Evolutionary conservation across 2,113 vertebrate genomes (phyloP).

Genomic region (Acanthisitta chloris): DNA sequence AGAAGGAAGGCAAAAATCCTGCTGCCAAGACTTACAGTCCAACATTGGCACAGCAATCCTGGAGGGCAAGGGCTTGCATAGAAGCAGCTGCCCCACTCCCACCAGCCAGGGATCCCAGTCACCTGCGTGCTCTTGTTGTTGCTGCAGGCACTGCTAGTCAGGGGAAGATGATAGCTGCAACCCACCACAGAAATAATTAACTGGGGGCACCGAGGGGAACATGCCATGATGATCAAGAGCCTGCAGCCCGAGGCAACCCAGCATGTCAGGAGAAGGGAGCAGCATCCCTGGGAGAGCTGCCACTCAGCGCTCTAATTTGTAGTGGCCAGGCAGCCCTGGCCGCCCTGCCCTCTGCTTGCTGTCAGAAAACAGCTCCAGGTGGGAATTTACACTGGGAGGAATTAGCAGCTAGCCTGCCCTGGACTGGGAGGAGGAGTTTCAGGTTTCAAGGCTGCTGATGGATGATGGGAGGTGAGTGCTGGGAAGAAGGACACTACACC

Average conservation of each 20-base stretch:
- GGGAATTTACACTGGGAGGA: not conserved
- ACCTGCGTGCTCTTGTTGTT: not conserved
- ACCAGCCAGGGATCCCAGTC: not conserved
- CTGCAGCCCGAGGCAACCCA: slow-evolving; percentile 4
- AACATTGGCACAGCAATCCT: rapidly evolving
- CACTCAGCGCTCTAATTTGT: not conserved
- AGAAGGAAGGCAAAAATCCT: not conserved
- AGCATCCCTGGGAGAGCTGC: not conserved
- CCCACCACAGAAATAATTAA: slow-evolving; percentile 27
- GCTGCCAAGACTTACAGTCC: rapidly evolving
- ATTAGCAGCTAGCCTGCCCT: not conserved
- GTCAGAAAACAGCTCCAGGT: not conserved
- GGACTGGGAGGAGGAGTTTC: not conserved
- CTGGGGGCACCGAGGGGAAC: not conserved
- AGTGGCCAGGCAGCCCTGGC: not conserved
- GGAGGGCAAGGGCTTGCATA: not conserved
- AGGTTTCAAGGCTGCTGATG: not conserved
- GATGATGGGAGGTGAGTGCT: not conserved
- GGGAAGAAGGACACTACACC: not conserved
- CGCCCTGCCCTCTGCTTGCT: not conserved
- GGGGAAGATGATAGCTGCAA: slow-evolving; percentile 18
- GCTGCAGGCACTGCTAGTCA: not conserved
- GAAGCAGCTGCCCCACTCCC: not conserved
- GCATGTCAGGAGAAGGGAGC: not conserved
- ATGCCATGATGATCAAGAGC: not conserved